phyloP scores from a whole-genome alignment of 1,140 invertebrate genomes.

The Monochamus saltuarius region DNA sequence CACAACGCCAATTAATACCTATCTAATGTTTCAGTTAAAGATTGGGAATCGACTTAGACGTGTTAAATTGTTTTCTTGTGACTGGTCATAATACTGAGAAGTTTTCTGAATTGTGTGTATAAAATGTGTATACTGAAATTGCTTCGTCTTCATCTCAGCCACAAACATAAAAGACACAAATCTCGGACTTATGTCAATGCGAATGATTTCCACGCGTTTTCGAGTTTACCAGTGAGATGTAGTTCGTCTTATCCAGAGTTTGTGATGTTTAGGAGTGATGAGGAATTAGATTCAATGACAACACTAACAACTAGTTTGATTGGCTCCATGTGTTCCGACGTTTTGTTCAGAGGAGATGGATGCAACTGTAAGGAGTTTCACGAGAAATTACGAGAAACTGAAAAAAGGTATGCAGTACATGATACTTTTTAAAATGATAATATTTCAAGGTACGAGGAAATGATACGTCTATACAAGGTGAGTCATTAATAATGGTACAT shows the following conservation, averaged over 20 bases:
- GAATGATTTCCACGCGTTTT: background rate
- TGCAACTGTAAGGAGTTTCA: constrained; percentile 22
- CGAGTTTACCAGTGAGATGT: too few relatives aligned
- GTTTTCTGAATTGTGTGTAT: too few relatives aligned
- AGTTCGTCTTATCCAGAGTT: too few relatives aligned
- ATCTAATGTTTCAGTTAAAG: background rate
- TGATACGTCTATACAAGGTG: too few relatives aligned
- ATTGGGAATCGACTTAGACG: background rate
- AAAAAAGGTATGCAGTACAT: constrained; percentile 17
- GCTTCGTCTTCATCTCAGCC: constrained; percentile 23
- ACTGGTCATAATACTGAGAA: too few relatives aligned
- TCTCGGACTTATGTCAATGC: constrained; percentile 2
- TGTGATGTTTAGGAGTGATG: too few relatives aligned
- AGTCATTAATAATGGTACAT: too few relatives aligned
- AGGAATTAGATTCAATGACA: too few relatives aligned
- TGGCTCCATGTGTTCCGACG: constrained; percentile 17
- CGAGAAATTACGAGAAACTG: constrained; percentile 13
- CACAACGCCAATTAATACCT: background rate
- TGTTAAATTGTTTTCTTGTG: background rate
- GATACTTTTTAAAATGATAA: too few relatives aligned
- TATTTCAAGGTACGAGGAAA: too few relatives aligned
- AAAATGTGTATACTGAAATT: constrained; percentile 29
- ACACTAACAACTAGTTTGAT: constrained; percentile 24
- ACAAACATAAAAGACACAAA: constrained; percentile 19
- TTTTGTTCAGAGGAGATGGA: constrained; percentile 12